Evolutionary conservation across 2,113 vertebrate genomes (phyloP).

Genomic region (Spermophilus dauricus): DNA sequence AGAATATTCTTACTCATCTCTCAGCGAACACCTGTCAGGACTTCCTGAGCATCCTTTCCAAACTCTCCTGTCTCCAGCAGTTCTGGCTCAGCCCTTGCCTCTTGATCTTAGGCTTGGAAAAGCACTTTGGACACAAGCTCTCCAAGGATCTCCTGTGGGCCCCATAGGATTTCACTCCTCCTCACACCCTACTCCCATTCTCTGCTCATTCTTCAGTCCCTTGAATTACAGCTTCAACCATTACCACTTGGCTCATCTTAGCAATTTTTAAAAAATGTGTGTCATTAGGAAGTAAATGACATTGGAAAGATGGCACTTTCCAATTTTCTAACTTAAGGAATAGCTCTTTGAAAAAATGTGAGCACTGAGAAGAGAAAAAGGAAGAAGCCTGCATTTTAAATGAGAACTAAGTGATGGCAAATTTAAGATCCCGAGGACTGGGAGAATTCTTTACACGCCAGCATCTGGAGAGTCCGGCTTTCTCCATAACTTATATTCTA

Average conservation of each 20-base stretch:
- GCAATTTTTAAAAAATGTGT: not conserved
- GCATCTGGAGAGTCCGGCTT: not conserved
- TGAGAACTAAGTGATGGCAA: not conserved
- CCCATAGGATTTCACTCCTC: not conserved
- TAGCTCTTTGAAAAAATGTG: not conserved
- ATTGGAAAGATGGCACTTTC: not conserved
- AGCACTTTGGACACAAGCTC: not conserved
- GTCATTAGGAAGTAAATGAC: not conserved
- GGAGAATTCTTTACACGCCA: not conserved
- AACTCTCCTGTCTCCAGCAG: not conserved
- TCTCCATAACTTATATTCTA: not conserved
- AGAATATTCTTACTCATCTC: not conserved
- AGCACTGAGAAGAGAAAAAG: not conserved
- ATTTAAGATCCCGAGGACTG: not conserved
- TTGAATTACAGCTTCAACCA: not conserved
- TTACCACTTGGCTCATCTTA: not conserved
- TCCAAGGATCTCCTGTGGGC: rapidly evolving
- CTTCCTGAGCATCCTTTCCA: not conserved
- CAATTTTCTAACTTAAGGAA: not conserved
- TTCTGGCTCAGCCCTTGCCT: not conserved
- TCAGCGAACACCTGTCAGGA: not conserved
- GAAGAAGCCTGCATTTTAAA: not conserved
- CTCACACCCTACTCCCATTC: not conserved
- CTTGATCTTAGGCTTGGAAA: rapidly evolving
- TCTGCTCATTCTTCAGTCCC: not conserved